Percentiles rank a stretch among this genome's conserved stretches.
Conservation (phyloP, 1,140 invertebrate species). For the Brachionus koreanus region DNA sequence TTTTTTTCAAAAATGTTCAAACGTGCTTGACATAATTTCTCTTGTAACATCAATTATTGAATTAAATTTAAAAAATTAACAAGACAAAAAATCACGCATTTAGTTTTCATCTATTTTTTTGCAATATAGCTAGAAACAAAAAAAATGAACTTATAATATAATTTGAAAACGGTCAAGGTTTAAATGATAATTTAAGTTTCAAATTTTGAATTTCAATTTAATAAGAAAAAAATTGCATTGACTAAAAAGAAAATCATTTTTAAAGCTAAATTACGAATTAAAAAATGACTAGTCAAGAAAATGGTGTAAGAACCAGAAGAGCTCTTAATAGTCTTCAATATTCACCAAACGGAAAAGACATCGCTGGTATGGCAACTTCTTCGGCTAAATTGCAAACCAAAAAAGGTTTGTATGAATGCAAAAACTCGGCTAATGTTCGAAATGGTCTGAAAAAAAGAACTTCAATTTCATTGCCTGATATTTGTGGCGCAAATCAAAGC, state of each 20-base stretch:
- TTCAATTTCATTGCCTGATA: constrained; percentile 32
- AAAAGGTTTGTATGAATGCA: constrained; percentile 27
- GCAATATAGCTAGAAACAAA: background rate
- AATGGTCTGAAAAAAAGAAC: constrained; percentile 24
- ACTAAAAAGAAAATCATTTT: background rate
- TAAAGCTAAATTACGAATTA: background rate
- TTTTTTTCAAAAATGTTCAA: too few relatives aligned
- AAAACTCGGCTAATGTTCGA: background rate
- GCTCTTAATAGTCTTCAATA: constrained; percentile 36
- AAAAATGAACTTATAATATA: background rate
- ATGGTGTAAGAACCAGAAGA: background rate
- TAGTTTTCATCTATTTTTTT: background rate
- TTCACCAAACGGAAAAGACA: constrained; percentile 27
- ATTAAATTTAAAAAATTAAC: background rate
- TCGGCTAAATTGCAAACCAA: constrained; percentile 32
- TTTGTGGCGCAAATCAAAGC: background rate
- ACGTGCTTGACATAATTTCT: too few relatives aligned
- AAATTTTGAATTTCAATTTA: too few relatives aligned
- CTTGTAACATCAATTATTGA: too few relatives aligned
- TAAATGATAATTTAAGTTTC: background rate
- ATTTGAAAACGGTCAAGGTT: background rate
- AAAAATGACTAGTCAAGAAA: constrained; percentile 16
- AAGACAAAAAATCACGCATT: background rate
- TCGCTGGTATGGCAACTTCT: constrained; percentile 7
- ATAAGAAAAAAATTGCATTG: background rate